Evolutionary conservation across 2,888 invertebrate species (phyloP).

Genomic region (Schrankia costaestrigalis): DNA sequence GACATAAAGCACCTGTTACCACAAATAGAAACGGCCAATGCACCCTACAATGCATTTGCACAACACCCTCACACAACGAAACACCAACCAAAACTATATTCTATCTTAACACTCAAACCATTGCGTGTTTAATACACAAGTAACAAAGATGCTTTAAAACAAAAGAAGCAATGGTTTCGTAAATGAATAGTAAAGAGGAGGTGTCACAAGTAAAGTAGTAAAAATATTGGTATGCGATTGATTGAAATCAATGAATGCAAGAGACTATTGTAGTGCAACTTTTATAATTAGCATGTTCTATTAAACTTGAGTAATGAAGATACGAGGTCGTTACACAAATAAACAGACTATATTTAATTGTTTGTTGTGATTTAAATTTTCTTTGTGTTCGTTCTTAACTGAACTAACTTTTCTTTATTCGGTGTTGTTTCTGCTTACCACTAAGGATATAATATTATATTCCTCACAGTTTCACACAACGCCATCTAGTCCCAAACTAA

Average conservation of each 20-base stretch:
- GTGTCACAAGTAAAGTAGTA: slow-evolving; percentile 13
- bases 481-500: too few relatives aligned
- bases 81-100: neutral
- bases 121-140: slow-evolving; percentile 4
- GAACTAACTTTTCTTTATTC: too few relatives aligned
- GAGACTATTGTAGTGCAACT: slow-evolving; percentile 22
- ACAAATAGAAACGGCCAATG: slow-evolving; percentile 59
- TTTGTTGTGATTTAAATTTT: too few relatives aligned
- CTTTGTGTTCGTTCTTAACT: too few relatives aligned
- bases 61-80: slow-evolving; percentile 10
- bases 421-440: too few relatives aligned
- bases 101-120: slow-evolving; percentile 11
- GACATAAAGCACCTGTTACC: slow-evolving; percentile 49
- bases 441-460: too few relatives aligned
- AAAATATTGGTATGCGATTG: slow-evolving; percentile 62
- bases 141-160: neutral
- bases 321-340: slow-evolving; percentile 7
- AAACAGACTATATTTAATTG: too few relatives aligned
- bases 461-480: too few relatives aligned
- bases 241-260: slow-evolving; percentile 57
- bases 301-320: slow-evolving; percentile 34
- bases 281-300: slow-evolving; percentile 17
- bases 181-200: slow-evolving; percentile 6
- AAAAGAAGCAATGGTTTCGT: neutral
- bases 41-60: slow-evolving; percentile 50